Base-by-base conservation (phyloP, 2,888 invertebrate species). In the Lepidocyrtoides sp. region DNA sequence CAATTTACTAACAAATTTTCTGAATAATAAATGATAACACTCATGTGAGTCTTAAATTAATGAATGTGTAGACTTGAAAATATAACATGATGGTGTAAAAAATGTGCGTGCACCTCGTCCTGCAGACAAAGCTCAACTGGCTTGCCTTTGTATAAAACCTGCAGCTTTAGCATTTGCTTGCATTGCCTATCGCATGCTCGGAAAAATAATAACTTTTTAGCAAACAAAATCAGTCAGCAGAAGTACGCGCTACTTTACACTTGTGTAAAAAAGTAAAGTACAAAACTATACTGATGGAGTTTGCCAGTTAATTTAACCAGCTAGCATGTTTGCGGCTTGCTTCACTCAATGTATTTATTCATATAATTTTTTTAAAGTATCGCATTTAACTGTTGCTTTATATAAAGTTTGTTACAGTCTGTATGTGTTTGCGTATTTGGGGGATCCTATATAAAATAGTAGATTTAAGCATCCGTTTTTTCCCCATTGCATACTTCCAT, bases 61-160 rank as follows among this genome's bases (percentile, higher is more conserved):
- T 60, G 57, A 60, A 54, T 54, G 26, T 57, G 23, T 23, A 20
- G 57, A 57, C 14, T 23, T 23, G 57, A 14, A 57, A 57, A 54
- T 17, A 57, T 69, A 17, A 32, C 36, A n/a, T 12, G 32, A 17
- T 17, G 32, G 23, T 81, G 3, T 5, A 36, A 44, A 23, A 57
- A 57, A 57, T 8, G 17, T 8, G 57, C 66, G 63, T 75, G 82
- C 60, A 57, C 36, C 79, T 63, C 79, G 77, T 87, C 63, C 77
- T 63, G 20, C 77, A 89, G 89, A 77, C 72, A 63, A 57, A 82
- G 82, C 75, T 72, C 82, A 69, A 89, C 89, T 89, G 82, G 32
- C 57, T 89, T 89, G 89, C 32, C 14, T 60, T 51, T 63, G 63
- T 63, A 48, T 32, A 44, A 77, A 48, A 60, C 75, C 26, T 4